These are phyloP conservation scores for Lathamus discolor DNA, from an alignment of 2,113 vertebrate species.

Conservation along the genomic window DNA sequence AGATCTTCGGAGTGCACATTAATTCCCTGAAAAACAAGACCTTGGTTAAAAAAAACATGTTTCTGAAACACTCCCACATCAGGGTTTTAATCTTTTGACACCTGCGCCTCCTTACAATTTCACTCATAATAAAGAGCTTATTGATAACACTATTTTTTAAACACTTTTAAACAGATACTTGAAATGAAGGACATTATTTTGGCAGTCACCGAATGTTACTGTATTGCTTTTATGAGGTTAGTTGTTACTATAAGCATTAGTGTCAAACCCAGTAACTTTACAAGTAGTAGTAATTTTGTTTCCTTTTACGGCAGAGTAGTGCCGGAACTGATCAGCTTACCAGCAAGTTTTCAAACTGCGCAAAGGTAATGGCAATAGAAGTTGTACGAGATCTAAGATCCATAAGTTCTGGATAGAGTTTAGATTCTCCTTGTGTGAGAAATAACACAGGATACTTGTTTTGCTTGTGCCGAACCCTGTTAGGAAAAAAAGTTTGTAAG, in stretches of 20 bases:
- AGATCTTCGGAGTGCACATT: conserved; percentile 93
- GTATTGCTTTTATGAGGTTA: background rate
- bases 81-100: background rate
- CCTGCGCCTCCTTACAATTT: background rate
- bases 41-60: background rate
- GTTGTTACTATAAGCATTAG: background rate
- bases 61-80: background rate
- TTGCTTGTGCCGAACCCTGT: conserved; percentile 94
- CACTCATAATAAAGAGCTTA: background rate
- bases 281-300: background rate
- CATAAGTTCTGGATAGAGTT: conserved; percentile 91
- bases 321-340: conserved; percentile 69
- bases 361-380: conserved; percentile 92
- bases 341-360: conserved; percentile 94
- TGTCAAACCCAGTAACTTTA: background rate
- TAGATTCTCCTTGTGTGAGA: conserved; percentile 90
- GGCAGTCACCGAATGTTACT: background rate
- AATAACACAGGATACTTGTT: conserved; percentile 85
- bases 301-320: background rate
- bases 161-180: background rate
- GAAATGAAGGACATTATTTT: background rate
- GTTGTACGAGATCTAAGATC: conserved; percentile 92
- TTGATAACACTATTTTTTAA: background rate
- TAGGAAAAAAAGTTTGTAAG: background rate
- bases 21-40: conserved; percentile 82